Evolutionary conservation across 2,888 invertebrate genomes (phyloP), one percentile per base, ranked within the genome.

Genomic region (Axea sp.): DNA sequence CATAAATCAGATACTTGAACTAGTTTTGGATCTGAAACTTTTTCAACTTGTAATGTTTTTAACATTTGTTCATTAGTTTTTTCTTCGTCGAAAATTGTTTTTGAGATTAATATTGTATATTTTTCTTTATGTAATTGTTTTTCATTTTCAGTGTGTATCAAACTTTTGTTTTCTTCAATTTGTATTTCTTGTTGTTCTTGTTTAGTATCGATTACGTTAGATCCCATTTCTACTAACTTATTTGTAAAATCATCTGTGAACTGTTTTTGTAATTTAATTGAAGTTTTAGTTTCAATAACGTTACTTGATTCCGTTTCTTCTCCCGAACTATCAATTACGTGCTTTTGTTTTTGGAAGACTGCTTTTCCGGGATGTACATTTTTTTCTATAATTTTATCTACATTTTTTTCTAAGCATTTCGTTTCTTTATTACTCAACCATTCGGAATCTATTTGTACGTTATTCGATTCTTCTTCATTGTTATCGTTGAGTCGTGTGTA

Each of bases 221-320:
- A 26, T 22, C 22, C 14, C 31, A 33, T 17, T 31, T 39, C 39
- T 12, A 8, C 9, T 17, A 65, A 22, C 4, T 47, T 39, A 30
- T 72, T 15, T n/a, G 72, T 65, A 11, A 68, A 71, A 49, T 72
- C 73, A 33, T 68, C 71, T 17, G 62, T 59, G 19, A 71, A 71
- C 37, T 69, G 60, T 28, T 53, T 65, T 28, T 41, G 17, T 22
- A 60, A 12, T 33, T 22, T 8, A 0, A 17, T 15, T n/a, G 53
- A 2, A 1, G 11, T 62, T 0, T 47, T 12, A 14, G 8, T 39
- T 24, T 57, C 35, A 7, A 3, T 7, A 31, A 2, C 0, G 0
- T 26, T 26, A 11, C 3, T 37, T 4, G 8, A 0, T 35, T 41
- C 7, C n/a, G n/a, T 5, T 45, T 65, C 55, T 11, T 53, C 64